Conservation (phyloP, 2,797 vertebrate genomes). For the Onychomys arenicola region DNA sequence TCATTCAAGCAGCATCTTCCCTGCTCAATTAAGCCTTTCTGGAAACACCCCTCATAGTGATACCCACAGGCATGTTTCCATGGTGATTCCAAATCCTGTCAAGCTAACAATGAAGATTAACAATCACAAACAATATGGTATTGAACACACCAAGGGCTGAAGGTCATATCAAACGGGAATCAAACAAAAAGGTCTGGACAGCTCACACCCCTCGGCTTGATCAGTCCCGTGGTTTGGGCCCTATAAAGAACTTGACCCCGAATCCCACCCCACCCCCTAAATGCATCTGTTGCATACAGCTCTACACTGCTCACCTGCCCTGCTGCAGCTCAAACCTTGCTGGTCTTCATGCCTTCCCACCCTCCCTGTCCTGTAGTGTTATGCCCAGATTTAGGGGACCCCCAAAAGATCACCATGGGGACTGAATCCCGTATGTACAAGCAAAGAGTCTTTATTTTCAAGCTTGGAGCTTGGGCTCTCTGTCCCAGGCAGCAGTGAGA, state of each 20-base stretch:
- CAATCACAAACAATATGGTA: background rate
- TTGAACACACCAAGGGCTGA: background rate
- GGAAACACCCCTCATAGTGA: background rate
- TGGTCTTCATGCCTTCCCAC: background rate
- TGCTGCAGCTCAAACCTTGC: background rate
- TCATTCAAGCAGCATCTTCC: background rate
- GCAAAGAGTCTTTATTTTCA: no score
- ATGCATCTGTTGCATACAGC: background rate
- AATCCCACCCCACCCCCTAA: background rate
- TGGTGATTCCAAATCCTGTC: slow-evolving; percentile 11
- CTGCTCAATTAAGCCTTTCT: background rate
- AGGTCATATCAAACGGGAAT: background rate
- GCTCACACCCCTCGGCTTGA: background rate
- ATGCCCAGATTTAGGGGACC: no score
- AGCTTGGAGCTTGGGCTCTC: no score
- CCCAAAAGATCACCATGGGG: no score
- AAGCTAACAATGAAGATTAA: slow-evolving; percentile 28
- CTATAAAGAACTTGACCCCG: background rate
- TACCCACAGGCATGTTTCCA: slow-evolving; percentile 1
- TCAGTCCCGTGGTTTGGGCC: background rate
- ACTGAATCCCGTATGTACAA: no score
- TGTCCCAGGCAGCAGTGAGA: no score
- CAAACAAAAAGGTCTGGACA: background rate
- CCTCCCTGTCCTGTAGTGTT: no score
- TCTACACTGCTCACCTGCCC: background rate